Conservation (phyloP, 1,140 invertebrate genomes). For the Pachypeltis micranthus region DNA sequence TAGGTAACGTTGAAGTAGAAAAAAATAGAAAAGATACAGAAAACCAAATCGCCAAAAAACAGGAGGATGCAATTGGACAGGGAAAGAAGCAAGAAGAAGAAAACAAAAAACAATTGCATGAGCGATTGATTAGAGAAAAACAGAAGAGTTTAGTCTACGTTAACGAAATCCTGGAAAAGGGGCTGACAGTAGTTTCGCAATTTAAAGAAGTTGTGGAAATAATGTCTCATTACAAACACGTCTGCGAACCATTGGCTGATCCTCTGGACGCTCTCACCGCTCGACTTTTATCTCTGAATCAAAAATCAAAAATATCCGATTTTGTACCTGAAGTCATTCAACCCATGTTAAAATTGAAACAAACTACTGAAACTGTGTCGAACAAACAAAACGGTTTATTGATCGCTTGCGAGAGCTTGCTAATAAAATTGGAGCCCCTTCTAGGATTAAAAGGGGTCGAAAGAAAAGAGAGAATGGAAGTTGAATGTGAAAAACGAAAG, state of each 20-base stretch:
- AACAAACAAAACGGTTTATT: background rate
- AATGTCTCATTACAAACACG: background rate
- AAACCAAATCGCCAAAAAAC: background rate
- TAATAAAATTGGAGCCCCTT: background rate
- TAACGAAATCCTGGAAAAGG: background rate
- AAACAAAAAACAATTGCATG: constrained; percentile 9
- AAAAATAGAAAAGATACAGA: background rate
- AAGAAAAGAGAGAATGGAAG: background rate
- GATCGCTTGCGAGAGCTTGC: background rate
- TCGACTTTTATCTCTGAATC: background rate
- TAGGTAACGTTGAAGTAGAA: too few relatives aligned
- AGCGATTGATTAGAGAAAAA: background rate
- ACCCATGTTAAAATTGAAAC: background rate
- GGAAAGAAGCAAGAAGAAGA: constrained; percentile 20
- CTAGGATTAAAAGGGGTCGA: background rate
- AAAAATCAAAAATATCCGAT: background rate
- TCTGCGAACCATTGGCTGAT: background rate
- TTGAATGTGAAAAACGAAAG: background rate
- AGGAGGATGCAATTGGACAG: constrained; percentile 12
- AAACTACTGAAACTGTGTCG: background rate
- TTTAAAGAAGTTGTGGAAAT: background rate
- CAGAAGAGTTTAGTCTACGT: background rate
- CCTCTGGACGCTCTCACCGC: background rate
- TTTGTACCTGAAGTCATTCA: background rate
- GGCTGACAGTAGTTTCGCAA: background rate